Conservation (phyloP, 2,888 invertebrate species). For the Lamproptera curius region DNA sequence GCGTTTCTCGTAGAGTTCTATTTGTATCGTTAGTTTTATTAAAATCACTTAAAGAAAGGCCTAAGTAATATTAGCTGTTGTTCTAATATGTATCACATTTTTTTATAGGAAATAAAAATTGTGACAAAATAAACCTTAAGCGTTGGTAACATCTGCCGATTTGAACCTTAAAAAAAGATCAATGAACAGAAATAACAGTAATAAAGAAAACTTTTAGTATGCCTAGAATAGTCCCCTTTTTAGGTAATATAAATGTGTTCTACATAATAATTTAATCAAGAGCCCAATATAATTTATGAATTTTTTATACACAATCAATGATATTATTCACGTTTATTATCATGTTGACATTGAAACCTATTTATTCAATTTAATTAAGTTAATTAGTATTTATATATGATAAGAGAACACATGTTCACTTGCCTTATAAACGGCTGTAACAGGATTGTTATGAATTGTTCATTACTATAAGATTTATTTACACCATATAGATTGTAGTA, state of each 20-base stretch:
- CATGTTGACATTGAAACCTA: conserved; percentile 5
- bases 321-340: conserved; percentile 3
- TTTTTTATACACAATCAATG: not conserved
- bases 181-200: too few relatives aligned
- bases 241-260: conserved; percentile 1
- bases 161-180: too few relatives aligned
- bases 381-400: conserved; percentile 24
- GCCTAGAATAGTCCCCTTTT: not conserved
- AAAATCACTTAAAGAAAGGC: too few relatives aligned
- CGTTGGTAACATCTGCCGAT: too few relatives aligned
- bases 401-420: conserved; percentile 55
- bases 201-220: too few relatives aligned
- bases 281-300: conserved; percentile 10
- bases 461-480: conserved; percentile 20
- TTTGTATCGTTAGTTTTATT: too few relatives aligned
- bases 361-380: conserved; percentile 12
- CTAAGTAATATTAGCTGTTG: too few relatives aligned
- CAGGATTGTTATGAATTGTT: conserved; percentile 18
- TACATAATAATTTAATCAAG: conserved; percentile 8
- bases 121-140: too few relatives aligned
- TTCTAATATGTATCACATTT: too few relatives aligned
- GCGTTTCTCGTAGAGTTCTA: too few relatives aligned
- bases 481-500: conserved; percentile 15
- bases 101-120: too few relatives aligned
- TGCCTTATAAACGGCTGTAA: conserved; percentile 52